Percentiles rank a stretch among this genome's conserved stretches.
Evolutionary conservation across 2,113 vertebrate genomes (phyloP).

Genomic region (Peromyscus maniculatus): DNA sequence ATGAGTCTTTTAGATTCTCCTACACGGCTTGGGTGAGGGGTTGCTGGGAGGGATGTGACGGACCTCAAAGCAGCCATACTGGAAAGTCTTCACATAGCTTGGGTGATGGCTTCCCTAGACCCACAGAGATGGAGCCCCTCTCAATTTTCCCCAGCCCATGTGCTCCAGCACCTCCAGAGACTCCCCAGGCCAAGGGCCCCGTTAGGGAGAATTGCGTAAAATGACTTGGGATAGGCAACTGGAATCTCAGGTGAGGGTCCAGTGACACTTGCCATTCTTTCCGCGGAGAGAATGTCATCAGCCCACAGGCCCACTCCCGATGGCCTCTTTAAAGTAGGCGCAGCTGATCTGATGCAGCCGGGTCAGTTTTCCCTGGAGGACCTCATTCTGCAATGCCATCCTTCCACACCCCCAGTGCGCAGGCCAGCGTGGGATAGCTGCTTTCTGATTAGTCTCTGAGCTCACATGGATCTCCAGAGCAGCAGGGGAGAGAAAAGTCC

Average conservation of each 20-base stretch:
- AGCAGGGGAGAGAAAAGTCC: not conserved
- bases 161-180: not conserved
- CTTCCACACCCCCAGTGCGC: too few species aligned
- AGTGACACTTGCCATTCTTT: not conserved
- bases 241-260: not conserved
- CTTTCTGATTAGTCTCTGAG: not conserved
- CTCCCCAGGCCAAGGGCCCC: not conserved
- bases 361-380: too few species aligned
- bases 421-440: fast-evolving
- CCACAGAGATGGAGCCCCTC: not conserved
- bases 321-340: not conserved
- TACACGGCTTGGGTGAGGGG: not conserved
- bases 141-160: not conserved
- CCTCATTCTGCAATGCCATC: not conserved
- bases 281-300: not conserved
- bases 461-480: too few species aligned
- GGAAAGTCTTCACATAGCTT: not conserved
- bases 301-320: not conserved
- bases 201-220: not conserved
- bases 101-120: not conserved
- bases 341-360: not conserved
- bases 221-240: not conserved
- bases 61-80: not conserved
- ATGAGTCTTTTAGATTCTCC: not conserved
- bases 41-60: not conserved